These are phyloP conservation scores for Sturnus vulgaris DNA, from an alignment of 2,113 vertebrate genomes.

Conservation along the genomic window DNA sequence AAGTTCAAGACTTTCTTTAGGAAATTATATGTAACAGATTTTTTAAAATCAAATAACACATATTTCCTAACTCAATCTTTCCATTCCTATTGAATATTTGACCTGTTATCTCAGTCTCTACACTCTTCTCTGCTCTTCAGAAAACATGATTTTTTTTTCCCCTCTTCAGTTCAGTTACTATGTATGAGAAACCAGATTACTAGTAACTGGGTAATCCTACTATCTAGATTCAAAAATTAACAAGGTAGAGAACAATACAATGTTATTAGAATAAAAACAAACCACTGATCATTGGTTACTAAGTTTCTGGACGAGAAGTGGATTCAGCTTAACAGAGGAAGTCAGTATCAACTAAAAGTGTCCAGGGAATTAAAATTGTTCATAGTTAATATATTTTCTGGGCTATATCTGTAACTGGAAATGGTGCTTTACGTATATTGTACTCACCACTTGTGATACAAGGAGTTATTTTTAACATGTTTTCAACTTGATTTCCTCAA, in stretches of 20 bases:
- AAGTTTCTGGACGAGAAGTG: neutral
- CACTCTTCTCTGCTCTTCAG: neutral
- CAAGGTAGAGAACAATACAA: neutral
- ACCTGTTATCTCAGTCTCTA: neutral
- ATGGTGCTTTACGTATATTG: neutral
- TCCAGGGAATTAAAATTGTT: neutral
- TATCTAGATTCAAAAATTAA: neutral
- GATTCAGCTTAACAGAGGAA: neutral
- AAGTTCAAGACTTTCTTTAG: neutral
- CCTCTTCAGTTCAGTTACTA: neutral
- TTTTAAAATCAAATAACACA: fast-evolving
- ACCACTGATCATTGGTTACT: neutral
- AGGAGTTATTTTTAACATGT: neutral
- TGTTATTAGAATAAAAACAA: neutral
- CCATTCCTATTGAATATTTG: neutral
- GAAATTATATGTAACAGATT: neutral
- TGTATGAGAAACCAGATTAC: neutral
- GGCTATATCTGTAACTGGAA: neutral
- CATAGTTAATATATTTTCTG: neutral
- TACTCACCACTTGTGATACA: neutral
- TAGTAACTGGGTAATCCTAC: neutral
- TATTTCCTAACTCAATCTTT: neutral
- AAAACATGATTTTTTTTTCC: neutral
- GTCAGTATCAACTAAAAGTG: neutral
- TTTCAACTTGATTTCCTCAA: neutral